Percentiles rank a stretch among this genome's conserved stretches.
phyloP scores from a whole-genome alignment of 2,888 invertebrate genomes.

The Embidobia sp. region DNA sequence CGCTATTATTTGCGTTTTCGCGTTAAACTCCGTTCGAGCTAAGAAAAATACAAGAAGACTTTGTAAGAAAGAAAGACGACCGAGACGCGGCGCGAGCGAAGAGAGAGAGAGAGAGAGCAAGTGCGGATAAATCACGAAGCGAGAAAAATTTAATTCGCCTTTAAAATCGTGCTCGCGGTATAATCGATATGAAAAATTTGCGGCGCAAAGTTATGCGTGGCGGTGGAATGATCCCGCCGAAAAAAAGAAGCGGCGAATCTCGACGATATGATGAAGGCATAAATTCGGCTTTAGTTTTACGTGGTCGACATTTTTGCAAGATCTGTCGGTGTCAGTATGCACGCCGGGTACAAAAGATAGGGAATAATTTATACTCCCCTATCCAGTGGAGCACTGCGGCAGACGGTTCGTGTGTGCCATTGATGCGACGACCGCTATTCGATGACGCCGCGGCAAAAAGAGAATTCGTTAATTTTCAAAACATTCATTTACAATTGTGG shows the following conservation, averaged over 20 bases:
- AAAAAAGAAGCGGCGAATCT: conserved; percentile 28
- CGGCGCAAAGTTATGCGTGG: conserved; percentile 21
- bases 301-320: conserved; percentile 57
- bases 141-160: conserved; percentile 27
- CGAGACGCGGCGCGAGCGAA: not conserved
- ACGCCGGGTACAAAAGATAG: conserved; percentile 75
- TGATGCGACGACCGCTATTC: conserved; percentile 35
- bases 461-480: conserved; percentile 50
- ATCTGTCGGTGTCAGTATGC: conserved; percentile 52
- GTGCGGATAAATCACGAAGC: conserved; percentile 16
- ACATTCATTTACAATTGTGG: conserved; percentile 31
- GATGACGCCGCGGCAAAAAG: conserved; percentile 47
- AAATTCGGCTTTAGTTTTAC: conserved; percentile 54
- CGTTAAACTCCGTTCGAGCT: conserved; percentile 22
- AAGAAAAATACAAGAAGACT: conserved; percentile 10
- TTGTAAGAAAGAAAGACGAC: not conserved
- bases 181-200: conserved; percentile 12
- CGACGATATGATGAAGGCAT: conserved; percentile 43
- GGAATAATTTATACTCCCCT: conserved; percentile 78
- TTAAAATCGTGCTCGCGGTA: not conserved
- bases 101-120: no score
- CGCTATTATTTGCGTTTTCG: conserved; percentile 42
- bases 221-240: conserved; percentile 5
- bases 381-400: conserved; percentile 35
- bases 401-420: conserved; percentile 51